A percentile compares a stretch with the other conserved stretches of the same genome.
These are phyloP conservation scores for Phaethornis superciliosus DNA, from an alignment of 2,113 vertebrate genomes.

Conservation along the genomic window DNA sequence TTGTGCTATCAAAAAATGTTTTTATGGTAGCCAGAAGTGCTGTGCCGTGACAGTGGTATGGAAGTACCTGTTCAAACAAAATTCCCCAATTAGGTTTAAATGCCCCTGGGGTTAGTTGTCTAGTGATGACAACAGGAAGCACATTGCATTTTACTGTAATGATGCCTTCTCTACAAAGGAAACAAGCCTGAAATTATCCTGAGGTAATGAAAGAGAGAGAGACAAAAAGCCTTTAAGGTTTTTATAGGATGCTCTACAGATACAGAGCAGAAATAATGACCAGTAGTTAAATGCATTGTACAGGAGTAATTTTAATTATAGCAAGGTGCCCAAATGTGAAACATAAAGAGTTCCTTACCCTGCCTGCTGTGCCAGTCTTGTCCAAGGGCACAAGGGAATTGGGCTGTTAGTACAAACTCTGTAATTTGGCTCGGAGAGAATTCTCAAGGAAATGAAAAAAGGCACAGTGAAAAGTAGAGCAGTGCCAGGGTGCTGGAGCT, in stretches of 20 bases:
- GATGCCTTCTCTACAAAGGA: background rate
- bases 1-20: background rate
- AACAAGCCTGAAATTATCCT: background rate
- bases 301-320: conserved; percentile 12
- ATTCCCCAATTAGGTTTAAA: background rate
- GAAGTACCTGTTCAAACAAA: background rate
- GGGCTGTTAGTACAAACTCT: background rate
- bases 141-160: background rate
- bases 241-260: background rate
- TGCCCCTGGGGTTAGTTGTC: background rate
- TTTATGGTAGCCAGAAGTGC: background rate
- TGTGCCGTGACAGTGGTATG: background rate
- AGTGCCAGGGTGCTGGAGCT: background rate
- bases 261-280: conserved; percentile 16
- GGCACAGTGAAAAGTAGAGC: background rate
- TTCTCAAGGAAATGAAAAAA: background rate
- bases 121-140: background rate
- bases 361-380: background rate
- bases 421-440: background rate
- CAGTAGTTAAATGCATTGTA: conserved; percentile 1
- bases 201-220: background rate
- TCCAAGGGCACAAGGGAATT: background rate
- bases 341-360: background rate
- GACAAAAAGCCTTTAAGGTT: background rate
- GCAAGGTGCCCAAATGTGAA: background rate